Conservation (phyloP, 2,113 vertebrate species). For the Cyprinodon variegatus region DNA sequence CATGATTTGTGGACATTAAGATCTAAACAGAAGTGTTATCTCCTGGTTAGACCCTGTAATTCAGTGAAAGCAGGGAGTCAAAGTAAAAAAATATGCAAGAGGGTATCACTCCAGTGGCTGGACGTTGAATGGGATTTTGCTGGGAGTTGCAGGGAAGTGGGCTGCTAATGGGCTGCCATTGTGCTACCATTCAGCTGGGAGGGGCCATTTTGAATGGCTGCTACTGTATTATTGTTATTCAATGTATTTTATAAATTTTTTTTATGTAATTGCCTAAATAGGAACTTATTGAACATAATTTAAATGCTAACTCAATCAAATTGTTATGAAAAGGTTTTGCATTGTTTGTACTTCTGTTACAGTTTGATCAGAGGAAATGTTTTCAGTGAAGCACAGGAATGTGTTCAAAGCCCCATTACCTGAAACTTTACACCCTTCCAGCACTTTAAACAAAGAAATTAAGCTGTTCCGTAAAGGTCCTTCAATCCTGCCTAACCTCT, state of each 20-base stretch:
- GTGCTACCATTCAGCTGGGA: no score
- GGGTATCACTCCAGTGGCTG: no score
- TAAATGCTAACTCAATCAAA: neutral
- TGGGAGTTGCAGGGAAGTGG: no score
- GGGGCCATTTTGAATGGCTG: no score
- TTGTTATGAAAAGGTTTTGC: neutral
- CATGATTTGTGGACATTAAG: no score
- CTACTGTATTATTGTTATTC: no score
- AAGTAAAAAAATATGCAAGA: no score
- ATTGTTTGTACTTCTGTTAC: neutral
- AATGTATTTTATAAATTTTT: neutral
- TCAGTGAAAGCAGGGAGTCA: no score
- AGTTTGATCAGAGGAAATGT: constrained; percentile 29
- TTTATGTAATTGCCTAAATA: neutral
- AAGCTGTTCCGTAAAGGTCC: constrained; percentile 46
- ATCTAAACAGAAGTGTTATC: no score
- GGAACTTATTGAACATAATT: neutral
- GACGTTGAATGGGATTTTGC: no score
- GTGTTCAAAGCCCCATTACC: constrained; percentile 20
- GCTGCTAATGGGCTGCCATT: no score
- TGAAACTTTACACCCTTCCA: constrained; percentile 6
- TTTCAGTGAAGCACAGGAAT: neutral
- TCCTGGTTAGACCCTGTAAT: no score
- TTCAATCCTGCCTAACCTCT: constrained; percentile 59
- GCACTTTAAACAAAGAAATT: constrained; percentile 39